Percentiles rank a stretch among this genome's conserved stretches.
phyloP scores from a whole-genome alignment of 64 coral and sea anemone species.

The Cladopsammia gracilis region DNA sequence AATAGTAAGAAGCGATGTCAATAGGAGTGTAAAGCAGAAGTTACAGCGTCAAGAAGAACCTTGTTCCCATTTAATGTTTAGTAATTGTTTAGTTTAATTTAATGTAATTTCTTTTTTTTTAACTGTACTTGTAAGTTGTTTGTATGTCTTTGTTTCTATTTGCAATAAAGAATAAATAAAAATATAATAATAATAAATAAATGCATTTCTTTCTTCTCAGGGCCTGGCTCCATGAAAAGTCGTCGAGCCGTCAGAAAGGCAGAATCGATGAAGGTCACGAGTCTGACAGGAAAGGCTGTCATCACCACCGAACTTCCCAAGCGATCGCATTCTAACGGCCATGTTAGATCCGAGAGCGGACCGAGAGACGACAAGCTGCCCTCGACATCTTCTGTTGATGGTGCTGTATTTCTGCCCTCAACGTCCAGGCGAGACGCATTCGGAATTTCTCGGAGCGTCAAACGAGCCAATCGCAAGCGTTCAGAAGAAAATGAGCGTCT shows the following conservation, averaged over 20 bases:
- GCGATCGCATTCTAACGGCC: slow-evolving; percentile 74
- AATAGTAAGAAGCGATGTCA: no score
- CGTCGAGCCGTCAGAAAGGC: slow-evolving; percentile 57
- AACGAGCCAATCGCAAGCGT: background rate
- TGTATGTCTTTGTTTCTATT: no score
- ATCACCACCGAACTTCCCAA: slow-evolving; percentile 89
- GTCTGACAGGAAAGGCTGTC: slow-evolving; percentile 83
- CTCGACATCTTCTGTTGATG: slow-evolving; percentile 14
- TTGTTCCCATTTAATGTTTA: no score
- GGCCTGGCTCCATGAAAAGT: slow-evolving; percentile 50
- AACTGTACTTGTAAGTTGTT: no score
- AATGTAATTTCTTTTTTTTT: no score
- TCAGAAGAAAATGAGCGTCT: background rate
- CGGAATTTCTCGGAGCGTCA: background rate
- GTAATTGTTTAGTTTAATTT: no score
- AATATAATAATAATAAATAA: no score
- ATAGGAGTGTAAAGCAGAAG: no score
- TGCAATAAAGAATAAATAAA: no score
- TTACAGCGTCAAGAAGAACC: no score
- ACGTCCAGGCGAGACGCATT: background rate
- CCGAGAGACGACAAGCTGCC: slow-evolving; percentile 11
- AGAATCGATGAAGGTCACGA: slow-evolving; percentile 96
- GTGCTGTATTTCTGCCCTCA: background rate
- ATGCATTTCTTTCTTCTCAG: background rate
- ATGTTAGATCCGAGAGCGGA: slow-evolving; percentile 15